These are phyloP conservation scores for Argyrosomus regius DNA, from an alignment of 2,797 vertebrate species.

Conservation along the genomic window DNA sequence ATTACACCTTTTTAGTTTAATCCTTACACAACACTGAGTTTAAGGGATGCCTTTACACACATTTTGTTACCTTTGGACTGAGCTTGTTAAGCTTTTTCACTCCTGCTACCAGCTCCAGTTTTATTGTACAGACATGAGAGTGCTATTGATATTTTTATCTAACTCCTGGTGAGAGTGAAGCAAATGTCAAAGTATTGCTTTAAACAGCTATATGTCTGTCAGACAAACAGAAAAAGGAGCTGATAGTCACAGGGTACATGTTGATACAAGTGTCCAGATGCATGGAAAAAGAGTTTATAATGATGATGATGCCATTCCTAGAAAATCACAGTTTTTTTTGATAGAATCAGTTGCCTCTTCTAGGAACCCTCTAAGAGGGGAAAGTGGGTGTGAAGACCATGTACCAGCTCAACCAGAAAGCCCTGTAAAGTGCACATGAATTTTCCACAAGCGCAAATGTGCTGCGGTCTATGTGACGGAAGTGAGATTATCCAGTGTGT, in stretches of 20 bases:
- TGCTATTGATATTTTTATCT: neutral
- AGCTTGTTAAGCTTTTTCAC: neutral
- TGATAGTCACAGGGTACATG: neutral
- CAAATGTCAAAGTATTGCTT: neutral
- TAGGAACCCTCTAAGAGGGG: conserved; percentile 19
- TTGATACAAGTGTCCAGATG: neutral
- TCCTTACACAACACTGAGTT: neutral
- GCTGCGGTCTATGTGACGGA: conserved; percentile 25
- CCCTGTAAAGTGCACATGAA: conserved; percentile 54
- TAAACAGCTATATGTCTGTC: neutral
- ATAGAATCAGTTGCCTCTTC: conserved; percentile 2
- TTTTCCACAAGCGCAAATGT: conserved; percentile 61
- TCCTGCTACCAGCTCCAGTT: neutral
- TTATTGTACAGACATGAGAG: neutral
- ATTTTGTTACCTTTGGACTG: neutral
- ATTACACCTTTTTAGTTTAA: too few relatives aligned
- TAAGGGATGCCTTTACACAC: neutral
- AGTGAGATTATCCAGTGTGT: conserved; percentile 65
- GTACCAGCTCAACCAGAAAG: conserved; percentile 52
- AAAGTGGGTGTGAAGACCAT: conserved; percentile 24
- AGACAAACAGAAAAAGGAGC: neutral
- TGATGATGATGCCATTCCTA: conserved; percentile 14
- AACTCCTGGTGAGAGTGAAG: neutral
- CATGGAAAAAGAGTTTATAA: conserved; percentile 4
- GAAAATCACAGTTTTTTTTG: conserved; percentile 21